Evolutionary conservation across 2,888 invertebrate species (phyloP).

Genomic region (Hyalella azteca): DNA sequence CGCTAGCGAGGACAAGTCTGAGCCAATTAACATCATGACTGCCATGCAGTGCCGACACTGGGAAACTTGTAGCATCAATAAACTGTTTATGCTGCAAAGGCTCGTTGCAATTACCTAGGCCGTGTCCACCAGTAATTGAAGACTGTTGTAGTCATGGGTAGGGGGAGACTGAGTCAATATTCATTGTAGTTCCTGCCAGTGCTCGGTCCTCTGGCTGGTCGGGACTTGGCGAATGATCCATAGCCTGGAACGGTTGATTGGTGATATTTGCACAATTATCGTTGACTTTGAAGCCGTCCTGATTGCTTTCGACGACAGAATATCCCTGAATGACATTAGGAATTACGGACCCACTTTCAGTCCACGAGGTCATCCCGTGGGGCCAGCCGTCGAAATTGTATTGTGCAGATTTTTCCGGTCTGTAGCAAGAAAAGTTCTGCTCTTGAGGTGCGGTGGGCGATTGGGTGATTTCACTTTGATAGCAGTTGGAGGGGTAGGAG

Average conservation of each 20-base stretch:
- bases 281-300: background rate
- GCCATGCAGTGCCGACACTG: background rate
- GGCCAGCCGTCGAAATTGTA: background rate
- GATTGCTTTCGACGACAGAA: background rate
- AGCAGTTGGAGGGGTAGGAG: constrained; percentile 63
- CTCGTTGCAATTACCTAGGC: constrained; percentile 1
- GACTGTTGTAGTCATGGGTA: background rate
- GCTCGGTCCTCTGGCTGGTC: background rate
- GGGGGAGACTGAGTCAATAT: background rate
- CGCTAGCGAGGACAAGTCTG: no score
- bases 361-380: background rate
- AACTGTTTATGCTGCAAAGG: background rate
- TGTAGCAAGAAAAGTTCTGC: background rate
- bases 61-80: background rate
- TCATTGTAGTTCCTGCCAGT: background rate
- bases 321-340: background rate
- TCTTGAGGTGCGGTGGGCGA: background rate
- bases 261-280: background rate
- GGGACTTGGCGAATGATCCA: background rate
- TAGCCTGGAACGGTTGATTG: background rate
- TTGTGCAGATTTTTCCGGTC: background rate
- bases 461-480: constrained; percentile 63
- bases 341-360: background rate
- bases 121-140: background rate
- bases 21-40: background rate